These are phyloP conservation scores for Ptilonorhynchus violaceus DNA, from an alignment of 2,113 vertebrate species.

Conservation along the genomic window DNA sequence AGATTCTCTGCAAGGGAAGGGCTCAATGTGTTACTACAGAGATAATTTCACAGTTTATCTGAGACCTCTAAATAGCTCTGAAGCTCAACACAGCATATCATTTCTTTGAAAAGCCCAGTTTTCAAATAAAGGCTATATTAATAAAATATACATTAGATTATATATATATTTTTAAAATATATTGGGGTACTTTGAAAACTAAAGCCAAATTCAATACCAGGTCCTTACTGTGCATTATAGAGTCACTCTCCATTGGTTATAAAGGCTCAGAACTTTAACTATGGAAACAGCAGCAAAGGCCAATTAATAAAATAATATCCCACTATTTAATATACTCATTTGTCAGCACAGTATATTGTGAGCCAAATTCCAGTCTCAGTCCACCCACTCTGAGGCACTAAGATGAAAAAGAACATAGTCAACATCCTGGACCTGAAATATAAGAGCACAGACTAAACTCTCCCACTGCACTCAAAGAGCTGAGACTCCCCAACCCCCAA, in stretches of 20 bases:
- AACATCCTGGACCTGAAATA: not conserved
- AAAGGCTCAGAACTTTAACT: not conserved
- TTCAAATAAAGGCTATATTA: not conserved
- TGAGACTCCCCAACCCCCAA: fast-evolving
- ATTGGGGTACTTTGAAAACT: not conserved
- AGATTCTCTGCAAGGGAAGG: not conserved
- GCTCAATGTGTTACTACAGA: not conserved
- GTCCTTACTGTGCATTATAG: not conserved
- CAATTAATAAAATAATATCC: not conserved
- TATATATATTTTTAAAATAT: not conserved
- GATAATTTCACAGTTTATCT: not conserved
- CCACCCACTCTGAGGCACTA: not conserved
- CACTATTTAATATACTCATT: not conserved
- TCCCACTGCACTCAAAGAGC: not conserved
- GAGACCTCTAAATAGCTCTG: not conserved
- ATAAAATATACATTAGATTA: not conserved
- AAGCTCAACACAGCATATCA: not conserved
- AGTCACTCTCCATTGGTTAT: not conserved
- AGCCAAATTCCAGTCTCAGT: not conserved
- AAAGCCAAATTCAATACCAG: not conserved
- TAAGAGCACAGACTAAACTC: not conserved
- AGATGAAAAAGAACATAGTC: not conserved
- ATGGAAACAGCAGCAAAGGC: not conserved
- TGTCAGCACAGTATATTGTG: not conserved
- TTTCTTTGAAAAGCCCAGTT: not conserved